Evolutionary conservation across 2,113 vertebrate genomes (phyloP).

Genomic region (Coregonus clupeaformis): DNA sequence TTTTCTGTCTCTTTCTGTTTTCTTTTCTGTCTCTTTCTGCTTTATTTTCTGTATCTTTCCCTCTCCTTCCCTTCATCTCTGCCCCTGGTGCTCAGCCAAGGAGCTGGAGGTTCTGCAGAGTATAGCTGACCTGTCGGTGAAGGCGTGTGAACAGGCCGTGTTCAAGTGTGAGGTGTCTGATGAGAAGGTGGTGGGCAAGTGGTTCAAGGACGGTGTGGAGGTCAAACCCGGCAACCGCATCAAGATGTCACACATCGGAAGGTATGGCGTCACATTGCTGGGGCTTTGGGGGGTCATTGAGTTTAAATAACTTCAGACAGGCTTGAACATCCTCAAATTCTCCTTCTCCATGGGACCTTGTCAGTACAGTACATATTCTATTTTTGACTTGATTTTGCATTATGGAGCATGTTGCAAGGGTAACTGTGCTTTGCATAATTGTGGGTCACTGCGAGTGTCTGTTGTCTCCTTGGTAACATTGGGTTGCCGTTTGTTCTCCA

Average conservation of each 20-base stretch:
- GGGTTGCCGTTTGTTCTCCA: slow-evolving; percentile 46
- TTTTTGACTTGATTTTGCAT: too few species aligned
- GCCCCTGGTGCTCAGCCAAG: slow-evolving; percentile 73
- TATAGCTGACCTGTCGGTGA: slow-evolving; percentile 88
- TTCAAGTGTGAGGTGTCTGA: slow-evolving; percentile 95
- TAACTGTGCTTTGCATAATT: too few species aligned
- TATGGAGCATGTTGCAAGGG: too few species aligned
- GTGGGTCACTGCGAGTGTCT: too few species aligned
- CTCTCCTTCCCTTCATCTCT: background rate
- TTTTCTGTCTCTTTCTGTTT: background rate
- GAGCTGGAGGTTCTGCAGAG: slow-evolving; percentile 85
- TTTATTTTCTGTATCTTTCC: background rate
- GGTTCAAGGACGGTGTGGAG: slow-evolving; percentile 88
- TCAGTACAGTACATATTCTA: slow-evolving; percentile 79
- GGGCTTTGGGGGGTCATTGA: background rate
- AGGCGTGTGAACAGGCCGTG: slow-evolving; percentile 82
- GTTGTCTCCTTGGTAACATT: slow-evolving; percentile 58
- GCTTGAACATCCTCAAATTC: background rate
- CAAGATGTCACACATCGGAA: slow-evolving; percentile 81
- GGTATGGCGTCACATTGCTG: slow-evolving; percentile 66
- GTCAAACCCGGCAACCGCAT: slow-evolving; percentile 79
- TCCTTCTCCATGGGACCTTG: slow-evolving; percentile 66
- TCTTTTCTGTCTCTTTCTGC: background rate
- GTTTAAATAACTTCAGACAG: background rate
- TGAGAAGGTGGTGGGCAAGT: slow-evolving; percentile 90